These are phyloP conservation scores for Astur gentilis DNA, from an alignment of 2,113 vertebrate genomes.

Conservation along the genomic window DNA sequence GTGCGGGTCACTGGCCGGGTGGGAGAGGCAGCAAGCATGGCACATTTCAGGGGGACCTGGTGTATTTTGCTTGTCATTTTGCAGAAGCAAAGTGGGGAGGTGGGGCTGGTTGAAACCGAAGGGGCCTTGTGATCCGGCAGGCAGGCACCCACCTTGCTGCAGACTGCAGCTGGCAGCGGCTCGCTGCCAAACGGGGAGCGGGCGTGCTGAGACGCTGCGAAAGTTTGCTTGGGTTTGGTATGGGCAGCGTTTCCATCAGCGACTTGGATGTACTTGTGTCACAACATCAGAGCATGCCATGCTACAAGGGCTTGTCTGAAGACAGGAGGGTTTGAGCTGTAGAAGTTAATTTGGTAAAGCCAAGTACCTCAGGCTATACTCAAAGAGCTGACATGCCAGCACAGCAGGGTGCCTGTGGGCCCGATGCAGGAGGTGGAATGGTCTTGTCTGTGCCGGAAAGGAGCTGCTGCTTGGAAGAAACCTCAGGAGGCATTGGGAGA, in stretches of 20 bases:
- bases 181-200: neutral
- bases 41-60: rapidly evolving
- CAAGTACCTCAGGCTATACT: neutral
- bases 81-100: too few species aligned
- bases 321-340: neutral
- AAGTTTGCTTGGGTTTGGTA: neutral
- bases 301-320: neutral
- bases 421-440: neutral
- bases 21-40: neutral
- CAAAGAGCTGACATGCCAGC: neutral
- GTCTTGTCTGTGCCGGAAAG: neutral
- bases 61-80: rapidly evolving
- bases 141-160: neutral
- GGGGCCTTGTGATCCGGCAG: neutral
- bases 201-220: rapidly evolving
- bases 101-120: neutral
- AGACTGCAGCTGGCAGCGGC: neutral
- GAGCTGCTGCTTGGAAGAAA: neutral
- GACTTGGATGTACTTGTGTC: neutral
- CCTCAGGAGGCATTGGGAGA: neutral
- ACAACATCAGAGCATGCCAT: rapidly evolving
- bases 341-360: neutral
- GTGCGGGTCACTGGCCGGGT: rapidly evolving
- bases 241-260: neutral
- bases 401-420: neutral